Base-by-base conservation (phyloP, 2,888 invertebrate species). In the Antheraea yamamai region DNA sequence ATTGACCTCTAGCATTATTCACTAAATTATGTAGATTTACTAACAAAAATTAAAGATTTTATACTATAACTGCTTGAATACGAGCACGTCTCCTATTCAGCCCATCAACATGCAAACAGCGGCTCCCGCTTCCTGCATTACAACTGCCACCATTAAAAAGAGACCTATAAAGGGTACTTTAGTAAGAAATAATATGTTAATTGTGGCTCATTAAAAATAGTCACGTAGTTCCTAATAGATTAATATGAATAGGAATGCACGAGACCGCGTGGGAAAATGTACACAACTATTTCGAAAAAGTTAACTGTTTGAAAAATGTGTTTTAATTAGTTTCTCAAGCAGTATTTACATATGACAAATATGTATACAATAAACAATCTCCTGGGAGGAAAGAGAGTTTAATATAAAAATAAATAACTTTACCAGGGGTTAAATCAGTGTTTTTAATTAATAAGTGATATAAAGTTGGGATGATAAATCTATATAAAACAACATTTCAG, bases 111-210 rank as follows among this genome's bases (percentile, higher is more conserved):
- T 82, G 79, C 78, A 78, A 78, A 80, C 80, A 80, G 78, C 79
- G 80, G 82, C 80, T 78, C 80, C 79, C 76, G 82, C 81, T 84
- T 85, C 84, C 86, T 83, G 82, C 76, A 76, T 72, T 73, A 66
- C 74, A 74, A 77, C 76, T 74, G 58, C 61, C 78, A 74, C 84
- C 85, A 84, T 78, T 77, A 75, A 73, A 79, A 77, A 58, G 71
- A 74, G 82, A 82, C 78, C 81, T 78, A 75, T 66, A 82, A 82
- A 81, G 64, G 35, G 52, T 73, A 39, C 47, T 47, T 47, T 70
- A 23, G 20, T 39, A 55, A 58, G 72, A 70, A 73, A 70, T 73
- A 23, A 39, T 55, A 68, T 58, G 75, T 58, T 70, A 73, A 39
- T 77, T 81, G 78, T 78, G 79, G 82, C 75, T 82, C 84, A 77